Conservation (phyloP, 2,888 invertebrate species). For the Dorcus parallelipipedus region DNA sequence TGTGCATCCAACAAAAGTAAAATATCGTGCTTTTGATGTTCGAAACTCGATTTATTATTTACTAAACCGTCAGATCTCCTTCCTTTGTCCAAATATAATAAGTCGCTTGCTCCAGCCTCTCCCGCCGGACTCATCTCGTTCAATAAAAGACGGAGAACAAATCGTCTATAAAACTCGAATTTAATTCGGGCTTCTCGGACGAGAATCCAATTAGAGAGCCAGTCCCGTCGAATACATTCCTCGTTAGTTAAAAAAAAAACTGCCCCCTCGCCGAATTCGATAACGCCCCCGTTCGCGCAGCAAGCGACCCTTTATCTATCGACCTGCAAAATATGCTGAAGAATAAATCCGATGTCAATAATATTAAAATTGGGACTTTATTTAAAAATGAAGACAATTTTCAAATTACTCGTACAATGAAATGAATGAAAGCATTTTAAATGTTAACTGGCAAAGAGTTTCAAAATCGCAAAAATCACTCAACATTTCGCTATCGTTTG, state of each 20-base stretch:
- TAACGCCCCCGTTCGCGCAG: slow-evolving; percentile 5
- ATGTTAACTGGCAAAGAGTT: too few relatives aligned
- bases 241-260: slow-evolving; percentile 35
- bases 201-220: slow-evolving; percentile 42
- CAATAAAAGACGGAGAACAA: slow-evolving; percentile 39
- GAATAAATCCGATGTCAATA: too few relatives aligned
- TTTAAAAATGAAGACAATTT: too few relatives aligned
- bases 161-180: slow-evolving; percentile 44
- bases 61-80: background rate
- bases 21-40: background rate
- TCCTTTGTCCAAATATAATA: background rate
- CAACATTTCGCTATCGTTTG: too few relatives aligned
- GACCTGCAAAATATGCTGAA: too few relatives aligned
- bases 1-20: too few relatives aligned
- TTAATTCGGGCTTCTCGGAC: slow-evolving; percentile 39
- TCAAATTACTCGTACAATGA: too few relatives aligned
- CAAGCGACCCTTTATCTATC: slow-evolving; percentile 3
- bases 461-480: too few relatives aligned
- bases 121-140: slow-evolving; percentile 25
- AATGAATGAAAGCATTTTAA: too few relatives aligned
- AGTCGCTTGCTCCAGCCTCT: background rate
- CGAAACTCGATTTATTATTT: background rate
- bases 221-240: slow-evolving; percentile 41
- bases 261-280: slow-evolving; percentile 12
- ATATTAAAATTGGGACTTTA: too few relatives aligned